Percentiles rank a stretch among this genome's conserved stretches.
Conservation (phyloP, 1,140 invertebrate species). For the Bombus superbus region DNA sequence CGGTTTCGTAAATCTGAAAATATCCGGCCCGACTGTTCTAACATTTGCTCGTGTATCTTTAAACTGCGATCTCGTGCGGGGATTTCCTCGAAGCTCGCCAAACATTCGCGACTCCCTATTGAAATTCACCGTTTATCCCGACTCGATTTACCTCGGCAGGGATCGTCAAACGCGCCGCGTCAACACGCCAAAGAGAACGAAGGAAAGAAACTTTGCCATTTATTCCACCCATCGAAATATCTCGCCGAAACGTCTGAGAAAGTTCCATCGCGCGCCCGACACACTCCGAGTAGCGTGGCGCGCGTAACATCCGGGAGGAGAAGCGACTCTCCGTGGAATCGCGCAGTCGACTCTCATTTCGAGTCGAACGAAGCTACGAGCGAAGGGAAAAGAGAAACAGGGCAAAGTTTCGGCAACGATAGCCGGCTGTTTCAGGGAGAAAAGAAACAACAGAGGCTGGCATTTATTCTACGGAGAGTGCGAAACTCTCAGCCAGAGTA, state of each 20-base stretch:
- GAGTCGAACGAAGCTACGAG: background rate
- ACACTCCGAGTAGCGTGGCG: too few relatives aligned
- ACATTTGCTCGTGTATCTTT: slow-evolving; percentile 1
- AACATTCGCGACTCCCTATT: background rate
- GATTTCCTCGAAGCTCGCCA: background rate
- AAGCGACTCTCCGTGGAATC: too few relatives aligned
- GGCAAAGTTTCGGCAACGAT: slow-evolving; percentile 30
- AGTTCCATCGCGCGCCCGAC: too few relatives aligned
- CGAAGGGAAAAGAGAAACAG: background rate
- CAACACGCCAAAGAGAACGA: slow-evolving; percentile 1
- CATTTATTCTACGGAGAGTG: slow-evolving; percentile 8
- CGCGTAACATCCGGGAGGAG: too few relatives aligned
- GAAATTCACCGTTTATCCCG: slow-evolving; percentile 14
- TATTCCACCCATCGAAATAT: slow-evolving; percentile 11
- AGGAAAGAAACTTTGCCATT: background rate
- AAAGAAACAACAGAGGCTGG: background rate
- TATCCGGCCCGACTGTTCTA: background rate
- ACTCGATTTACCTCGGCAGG: background rate
- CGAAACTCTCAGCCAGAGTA: slow-evolving; percentile 14
- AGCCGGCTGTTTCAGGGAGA: background rate
- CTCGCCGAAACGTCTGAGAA: background rate
- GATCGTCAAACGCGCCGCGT: slow-evolving; percentile 26
- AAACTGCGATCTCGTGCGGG: background rate
- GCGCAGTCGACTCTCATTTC: too few relatives aligned
- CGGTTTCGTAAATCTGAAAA: background rate